Evolutionary conservation across 2,113 vertebrate genomes (phyloP).

Genomic region (Sylvia atricapilla): DNA sequence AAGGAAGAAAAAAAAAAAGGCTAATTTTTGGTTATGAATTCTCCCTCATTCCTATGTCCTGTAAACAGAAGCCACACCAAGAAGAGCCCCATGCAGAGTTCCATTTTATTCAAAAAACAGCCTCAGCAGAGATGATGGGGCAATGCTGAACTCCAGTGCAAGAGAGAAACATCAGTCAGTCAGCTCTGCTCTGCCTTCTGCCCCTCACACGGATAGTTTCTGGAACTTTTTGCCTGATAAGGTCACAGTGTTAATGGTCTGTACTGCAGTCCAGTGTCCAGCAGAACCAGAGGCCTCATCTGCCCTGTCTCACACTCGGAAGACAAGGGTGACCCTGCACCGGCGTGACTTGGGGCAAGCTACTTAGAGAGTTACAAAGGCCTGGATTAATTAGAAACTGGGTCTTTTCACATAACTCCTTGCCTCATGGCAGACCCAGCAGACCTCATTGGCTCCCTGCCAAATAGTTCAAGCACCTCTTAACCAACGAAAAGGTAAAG

Average conservation of each 20-base stretch:
- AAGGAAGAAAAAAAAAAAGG: background rate
- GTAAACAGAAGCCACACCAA: background rate
- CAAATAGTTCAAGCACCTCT: conserved; percentile 68
- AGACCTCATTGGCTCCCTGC: conserved; percentile 35
- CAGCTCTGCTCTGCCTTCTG: background rate
- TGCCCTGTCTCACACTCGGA: fast-evolving
- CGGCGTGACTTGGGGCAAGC: background rate
- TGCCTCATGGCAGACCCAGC: background rate
- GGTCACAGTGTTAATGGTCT: background rate
- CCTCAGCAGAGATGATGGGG: background rate
- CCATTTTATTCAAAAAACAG: background rate
- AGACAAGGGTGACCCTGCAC: background rate
- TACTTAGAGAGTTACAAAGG: background rate
- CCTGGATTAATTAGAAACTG: conserved; percentile 31
- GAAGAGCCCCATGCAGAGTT: background rate
- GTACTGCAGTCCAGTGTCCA: background rate
- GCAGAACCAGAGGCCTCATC: background rate
- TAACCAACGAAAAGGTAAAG: conserved; percentile 56
- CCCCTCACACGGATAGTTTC: background rate
- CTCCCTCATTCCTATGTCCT: background rate
- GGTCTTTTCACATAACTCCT: background rate
- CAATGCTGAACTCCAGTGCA: background rate
- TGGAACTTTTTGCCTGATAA: background rate
- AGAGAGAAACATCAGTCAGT: background rate
- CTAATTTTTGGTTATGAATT: background rate